Percentiles rank a stretch among this genome's conserved stretches.
Evolutionary conservation across 2,113 vertebrate species (phyloP).

Genomic region (Mustelus asterias): DNA sequence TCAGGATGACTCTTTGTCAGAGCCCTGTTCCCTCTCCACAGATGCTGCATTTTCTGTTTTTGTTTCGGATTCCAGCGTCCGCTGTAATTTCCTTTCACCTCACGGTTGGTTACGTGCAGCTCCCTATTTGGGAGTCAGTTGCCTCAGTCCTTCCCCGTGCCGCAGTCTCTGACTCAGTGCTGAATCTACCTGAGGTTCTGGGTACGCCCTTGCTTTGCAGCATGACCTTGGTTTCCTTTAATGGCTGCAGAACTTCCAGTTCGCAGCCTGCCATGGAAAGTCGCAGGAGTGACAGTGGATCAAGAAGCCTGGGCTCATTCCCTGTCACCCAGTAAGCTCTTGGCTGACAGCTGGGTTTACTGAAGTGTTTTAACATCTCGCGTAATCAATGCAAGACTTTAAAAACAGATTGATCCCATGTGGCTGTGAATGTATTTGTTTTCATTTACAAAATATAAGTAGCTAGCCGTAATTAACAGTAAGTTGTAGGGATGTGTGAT

Average conservation of each 20-base stretch:
- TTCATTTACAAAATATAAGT: neutral
- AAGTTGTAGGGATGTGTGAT: neutral
- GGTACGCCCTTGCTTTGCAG: neutral
- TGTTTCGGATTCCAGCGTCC: too few species aligned
- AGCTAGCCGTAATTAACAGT: neutral
- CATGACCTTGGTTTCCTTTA: neutral
- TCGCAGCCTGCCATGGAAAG: neutral
- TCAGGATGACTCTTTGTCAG: too few species aligned
- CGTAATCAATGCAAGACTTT: neutral
- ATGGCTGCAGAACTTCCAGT: neutral
- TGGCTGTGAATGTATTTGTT: neutral
- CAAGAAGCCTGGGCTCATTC: neutral
- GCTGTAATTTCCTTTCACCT: too few species aligned
- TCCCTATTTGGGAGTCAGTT: neutral
- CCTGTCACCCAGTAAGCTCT: neutral
- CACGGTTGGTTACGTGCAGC: neutral
- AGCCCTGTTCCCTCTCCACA: too few species aligned
- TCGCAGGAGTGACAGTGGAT: neutral
- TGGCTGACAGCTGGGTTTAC: neutral
- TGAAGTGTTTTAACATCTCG: neutral
- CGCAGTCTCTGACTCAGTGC: neutral
- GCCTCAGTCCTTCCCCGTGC: neutral
- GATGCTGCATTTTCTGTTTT: too few species aligned
- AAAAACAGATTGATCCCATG: neutral
- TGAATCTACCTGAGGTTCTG: neutral